phyloP scores from a whole-genome alignment of 2,888 invertebrate genomes.

The Brachyptera risi region DNA sequence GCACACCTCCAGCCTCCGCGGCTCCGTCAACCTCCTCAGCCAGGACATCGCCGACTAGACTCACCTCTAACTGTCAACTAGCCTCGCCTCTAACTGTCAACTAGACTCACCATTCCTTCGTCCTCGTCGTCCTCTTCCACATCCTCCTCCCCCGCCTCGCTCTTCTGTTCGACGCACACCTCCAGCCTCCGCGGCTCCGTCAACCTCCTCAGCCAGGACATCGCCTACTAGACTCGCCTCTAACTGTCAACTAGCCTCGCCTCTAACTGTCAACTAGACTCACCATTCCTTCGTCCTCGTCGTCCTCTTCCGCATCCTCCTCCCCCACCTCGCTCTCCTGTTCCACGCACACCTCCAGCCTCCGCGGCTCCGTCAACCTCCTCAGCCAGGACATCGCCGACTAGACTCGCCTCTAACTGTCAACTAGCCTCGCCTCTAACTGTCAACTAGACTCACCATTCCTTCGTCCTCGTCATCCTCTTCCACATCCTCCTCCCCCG shows the following conservation, averaged over 20 bases:
- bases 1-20: background rate
- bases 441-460: no score
- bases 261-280: no score
- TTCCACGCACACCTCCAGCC: background rate
- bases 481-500: no score
- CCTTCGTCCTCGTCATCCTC: background rate
- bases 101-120: background rate
- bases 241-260: no score
- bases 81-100: no score
- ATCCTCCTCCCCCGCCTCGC: background rate
- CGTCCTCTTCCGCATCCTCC: background rate
- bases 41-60: background rate
- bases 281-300: background rate
- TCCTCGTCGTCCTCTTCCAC: background rate
- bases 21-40: background rate
- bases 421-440: no score
- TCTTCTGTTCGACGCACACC: background rate
- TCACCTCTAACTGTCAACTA: no score
- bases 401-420: no score
- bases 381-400: background rate
- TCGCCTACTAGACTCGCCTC: background rate
- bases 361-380: background rate
- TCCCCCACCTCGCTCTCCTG: background rate
- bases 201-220: background rate
- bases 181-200: background rate